Evolutionary conservation across 53 echinoderm and acorn worm species (phyloP), one percentile per base, ranked within the genome.

Genomic region (Arbacia lixula): DNA sequence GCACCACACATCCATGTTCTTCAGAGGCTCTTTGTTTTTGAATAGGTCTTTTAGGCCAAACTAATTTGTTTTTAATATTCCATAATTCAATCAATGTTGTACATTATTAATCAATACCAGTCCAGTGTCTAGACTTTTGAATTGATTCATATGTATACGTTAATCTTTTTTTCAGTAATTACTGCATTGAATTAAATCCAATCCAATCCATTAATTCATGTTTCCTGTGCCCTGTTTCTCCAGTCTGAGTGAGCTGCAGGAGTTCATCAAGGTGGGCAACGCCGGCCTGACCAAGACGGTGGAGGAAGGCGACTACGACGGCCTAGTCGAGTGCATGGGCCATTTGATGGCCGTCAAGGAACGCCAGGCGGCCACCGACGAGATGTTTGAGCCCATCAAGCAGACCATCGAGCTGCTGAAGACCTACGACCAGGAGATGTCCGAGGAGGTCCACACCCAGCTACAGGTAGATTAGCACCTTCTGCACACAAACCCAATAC

Each of bases 331-430:
- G n/a, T 89, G 92, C 36, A 97, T 97, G 98, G 98, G 98, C 80
- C 89, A 97, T 36, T 82, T 97, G 61, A 89, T 97, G 72, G 94
- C 90, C 0, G 94, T 97, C 73, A 97, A 97, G 90, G 92, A 92
- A n/a, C 87, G 98, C 26, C 90, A 90, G 52, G 61, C 94, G 10
- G 79, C 90, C 46, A 97, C 98, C 0, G 98, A 97, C 41, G 90
- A 90, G 87, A 97, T 97, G 98, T 97, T 97, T 90, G 98, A 97
- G 68, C 98, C 98, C 1, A 86, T 97, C 31, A 97, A 97, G 54
- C 98, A 92, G 92, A 97, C 98, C 64, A 97, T 97, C 19, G 98
- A 97, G 55, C 92, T 97, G 1, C 88, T 97, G 38, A 97, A 97
- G 92, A 94, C 85, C 24, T 97, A 97, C 31, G 98, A 97, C 71